Evolutionary conservation across 1,140 invertebrate species (phyloP), one percentile per base, ranked within the genome.

Genomic region (Thaumetopoea pityocampa): DNA sequence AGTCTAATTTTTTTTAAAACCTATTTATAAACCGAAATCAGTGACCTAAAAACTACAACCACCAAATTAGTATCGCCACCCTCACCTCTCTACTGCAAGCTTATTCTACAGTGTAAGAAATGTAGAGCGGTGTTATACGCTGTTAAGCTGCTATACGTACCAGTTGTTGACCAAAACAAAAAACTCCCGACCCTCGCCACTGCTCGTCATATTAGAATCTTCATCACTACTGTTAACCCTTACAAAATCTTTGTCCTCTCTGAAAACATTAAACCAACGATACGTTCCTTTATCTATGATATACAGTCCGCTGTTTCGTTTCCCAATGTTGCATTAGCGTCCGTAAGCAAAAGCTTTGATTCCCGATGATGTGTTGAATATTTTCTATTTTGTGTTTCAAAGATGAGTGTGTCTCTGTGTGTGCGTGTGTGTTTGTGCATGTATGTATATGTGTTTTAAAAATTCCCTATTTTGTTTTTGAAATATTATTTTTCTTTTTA

Each of bases 211-310:
- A 43, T 61, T 49, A 3, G 64, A 70, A 23, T 51, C 56, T 28
- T 77, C 72, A 30, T 78, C 76, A 63, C 73, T 73, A 80, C 59
- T 68, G 46, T 76, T 68, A 50, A 66, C 67, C 46, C 62, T 59
- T 35, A 72, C 56, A 71, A 73, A 80, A 33, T 70, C 52, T 51
- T 67, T 74, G 59, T 46, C 56, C 37, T 60, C 55, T 80, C 79
- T 83, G 79, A 79, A 83, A 82, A 38, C 46, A 49, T 38, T 56
- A 53, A 30, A 42, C 62, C 47, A 61, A 51, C 50, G 48, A 40
- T 17, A 26, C 26, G 37, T 49, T 49, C 36, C 48, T 55, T 59
- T 52, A 53, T 24, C 26, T 19, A 43, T 33, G 29, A 11, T 9
- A 22, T 17, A 19, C 41, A 37, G 36, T 19, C 35, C 35, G 40